These are phyloP conservation scores for Brachyptera risi DNA, from an alignment of 2,888 invertebrate genomes.

Conservation along the genomic window DNA sequence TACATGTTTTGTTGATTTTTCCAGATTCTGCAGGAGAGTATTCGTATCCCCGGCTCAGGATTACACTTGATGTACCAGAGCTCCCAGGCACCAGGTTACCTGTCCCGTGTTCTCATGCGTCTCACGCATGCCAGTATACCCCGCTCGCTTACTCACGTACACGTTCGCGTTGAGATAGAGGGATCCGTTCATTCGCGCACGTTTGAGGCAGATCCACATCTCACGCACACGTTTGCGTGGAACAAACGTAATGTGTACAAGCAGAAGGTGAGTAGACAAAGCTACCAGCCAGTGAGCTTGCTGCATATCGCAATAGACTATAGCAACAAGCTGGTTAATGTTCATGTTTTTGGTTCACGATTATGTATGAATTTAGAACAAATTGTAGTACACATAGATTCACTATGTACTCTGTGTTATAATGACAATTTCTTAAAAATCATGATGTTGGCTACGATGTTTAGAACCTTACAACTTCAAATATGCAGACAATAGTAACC, in stretches of 20 bases:
- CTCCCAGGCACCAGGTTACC: slow-evolving; percentile 89
- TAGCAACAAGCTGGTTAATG: no score
- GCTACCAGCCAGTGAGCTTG: not conserved
- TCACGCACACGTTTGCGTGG: slow-evolving; percentile 97
- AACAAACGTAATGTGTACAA: slow-evolving; percentile 96
- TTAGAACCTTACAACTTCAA: no score
- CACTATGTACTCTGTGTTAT: no score
- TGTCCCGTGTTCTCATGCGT: slow-evolving; percentile 88
- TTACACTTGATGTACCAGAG: slow-evolving; percentile 94
- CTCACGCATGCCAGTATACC: slow-evolving; percentile 79
- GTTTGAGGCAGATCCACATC: slow-evolving; percentile 93
- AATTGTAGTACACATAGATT: no score
- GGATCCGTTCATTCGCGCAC: slow-evolving; percentile 87
- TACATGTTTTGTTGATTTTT: slow-evolving; percentile 35
- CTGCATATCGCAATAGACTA: no score
- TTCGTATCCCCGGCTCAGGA: slow-evolving; percentile 89
- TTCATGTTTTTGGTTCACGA: no score
- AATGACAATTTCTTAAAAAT: no score
- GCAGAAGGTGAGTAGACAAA: slow-evolving; percentile 65
- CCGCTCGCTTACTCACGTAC: slow-evolving; percentile 77
- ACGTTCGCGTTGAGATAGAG: slow-evolving; percentile 89
- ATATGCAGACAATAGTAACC: no score
- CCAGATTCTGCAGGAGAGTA: slow-evolving; percentile 94
- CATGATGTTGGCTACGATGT: no score
- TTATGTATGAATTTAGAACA: no score